These are phyloP conservation scores for Bubo blakistoni DNA, from an alignment of 2,113 vertebrate genomes.

Conservation along the genomic window DNA sequence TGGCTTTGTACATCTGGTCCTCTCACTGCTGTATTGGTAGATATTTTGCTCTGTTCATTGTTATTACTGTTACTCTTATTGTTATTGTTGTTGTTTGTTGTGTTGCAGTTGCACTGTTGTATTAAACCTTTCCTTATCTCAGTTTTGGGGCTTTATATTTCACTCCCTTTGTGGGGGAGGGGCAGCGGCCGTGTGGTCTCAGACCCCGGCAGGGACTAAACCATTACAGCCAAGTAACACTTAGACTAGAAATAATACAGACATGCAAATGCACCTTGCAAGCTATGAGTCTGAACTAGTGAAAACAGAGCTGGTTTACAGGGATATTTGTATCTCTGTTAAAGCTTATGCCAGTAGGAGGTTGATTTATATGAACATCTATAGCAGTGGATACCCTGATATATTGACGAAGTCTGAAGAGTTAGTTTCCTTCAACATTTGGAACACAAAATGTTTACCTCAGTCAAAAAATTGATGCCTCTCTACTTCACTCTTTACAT, in stretches of 20 bases:
- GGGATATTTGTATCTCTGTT: background rate
- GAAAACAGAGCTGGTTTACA: background rate
- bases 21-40: too few species aligned
- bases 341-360: background rate
- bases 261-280: background rate
- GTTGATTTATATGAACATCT: background rate
- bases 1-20: too few species aligned
- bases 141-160: too few species aligned
- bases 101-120: too few species aligned
- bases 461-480: background rate
- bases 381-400: background rate
- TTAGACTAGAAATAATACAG: background rate
- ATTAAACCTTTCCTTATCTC: too few species aligned
- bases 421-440: background rate
- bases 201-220: too few species aligned
- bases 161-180: too few species aligned
- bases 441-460: background rate
- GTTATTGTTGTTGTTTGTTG: too few species aligned
- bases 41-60: too few species aligned
- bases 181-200: too few species aligned
- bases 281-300: background rate
- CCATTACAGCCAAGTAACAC: too few species aligned
- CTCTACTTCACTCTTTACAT: background rate
- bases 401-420: background rate
- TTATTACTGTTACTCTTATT: too few species aligned